Percentiles rank a stretch among this genome's conserved stretches.
Evolutionary conservation across 2,888 invertebrate genomes (phyloP).

Genomic region (Sicus ferrugineus): DNA sequence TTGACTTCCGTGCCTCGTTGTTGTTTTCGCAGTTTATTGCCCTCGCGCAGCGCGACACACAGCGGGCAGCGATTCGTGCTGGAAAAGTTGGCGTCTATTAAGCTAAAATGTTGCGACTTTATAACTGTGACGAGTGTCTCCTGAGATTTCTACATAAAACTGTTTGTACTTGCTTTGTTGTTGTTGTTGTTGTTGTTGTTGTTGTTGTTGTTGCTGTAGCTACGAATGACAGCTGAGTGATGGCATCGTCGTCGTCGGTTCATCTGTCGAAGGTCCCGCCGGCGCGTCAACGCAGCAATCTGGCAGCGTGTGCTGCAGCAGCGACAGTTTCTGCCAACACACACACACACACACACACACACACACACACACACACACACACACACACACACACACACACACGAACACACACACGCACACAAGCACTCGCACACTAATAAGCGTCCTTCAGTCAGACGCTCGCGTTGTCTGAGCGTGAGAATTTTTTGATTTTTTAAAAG

Average conservation of each 20-base stretch:
- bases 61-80: neutral
- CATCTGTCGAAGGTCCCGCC: too few species aligned
- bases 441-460: too few species aligned
- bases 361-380: neutral
- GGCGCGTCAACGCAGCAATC: too few species aligned
- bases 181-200: conserved; percentile 4
- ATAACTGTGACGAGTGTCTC: conserved; percentile 3
- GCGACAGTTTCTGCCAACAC: neutral
- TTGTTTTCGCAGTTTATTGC: neutral
- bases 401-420: neutral
- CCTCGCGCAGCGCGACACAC: neutral
- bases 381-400: neutral
- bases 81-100: conserved; percentile 3
- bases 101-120: conserved; percentile 19
- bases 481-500: too few species aligned
- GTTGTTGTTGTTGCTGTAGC: neutral
- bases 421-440: neutral
- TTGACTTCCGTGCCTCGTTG: neutral
- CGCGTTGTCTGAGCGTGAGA: too few species aligned
- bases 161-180: neutral
- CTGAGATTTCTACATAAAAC: conserved; percentile 5
- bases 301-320: neutral
- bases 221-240: conserved; percentile 14
- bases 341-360: neutral
- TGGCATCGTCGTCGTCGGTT: too few species aligned